These are phyloP conservation scores for Eleutherodactylus coqui DNA, from an alignment of 2,797 vertebrate genomes.

Conservation along the genomic window DNA sequence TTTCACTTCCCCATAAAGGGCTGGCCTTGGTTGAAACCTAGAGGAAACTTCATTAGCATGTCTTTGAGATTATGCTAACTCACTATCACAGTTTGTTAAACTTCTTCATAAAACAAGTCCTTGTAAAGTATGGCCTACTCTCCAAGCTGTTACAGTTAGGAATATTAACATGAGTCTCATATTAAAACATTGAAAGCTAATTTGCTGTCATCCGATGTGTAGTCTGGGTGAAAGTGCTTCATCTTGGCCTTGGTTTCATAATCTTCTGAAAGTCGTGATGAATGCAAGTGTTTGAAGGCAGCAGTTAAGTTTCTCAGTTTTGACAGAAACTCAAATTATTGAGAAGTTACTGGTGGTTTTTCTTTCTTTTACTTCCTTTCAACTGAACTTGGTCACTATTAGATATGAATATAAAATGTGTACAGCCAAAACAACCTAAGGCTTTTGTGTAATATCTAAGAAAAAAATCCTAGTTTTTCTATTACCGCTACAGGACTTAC, in stretches of 20 bases:
- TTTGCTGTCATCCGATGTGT: slow-evolving; percentile 13
- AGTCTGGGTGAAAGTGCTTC: slow-evolving; percentile 65
- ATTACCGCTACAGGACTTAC: background rate
- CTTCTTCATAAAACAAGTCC: slow-evolving; percentile 10
- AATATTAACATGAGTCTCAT: background rate
- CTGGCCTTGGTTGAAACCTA: slow-evolving; percentile 26
- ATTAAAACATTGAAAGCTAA: background rate
- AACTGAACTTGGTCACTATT: background rate
- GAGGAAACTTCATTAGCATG: slow-evolving; percentile 11
- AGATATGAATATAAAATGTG: background rate
- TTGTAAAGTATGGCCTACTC: background rate
- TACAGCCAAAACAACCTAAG: background rate
- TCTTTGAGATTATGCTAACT: slow-evolving; percentile 40
- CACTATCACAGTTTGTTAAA: slow-evolving; percentile 22
- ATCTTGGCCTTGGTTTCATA: slow-evolving; percentile 75
- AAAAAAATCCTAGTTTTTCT: background rate
- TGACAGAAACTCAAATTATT: slow-evolving; percentile 67
- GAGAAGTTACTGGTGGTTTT: slow-evolving; percentile 43
- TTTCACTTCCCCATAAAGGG: slow-evolving; percentile 40
- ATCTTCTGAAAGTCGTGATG: slow-evolving; percentile 74
- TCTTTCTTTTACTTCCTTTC: background rate
- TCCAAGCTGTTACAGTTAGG: background rate
- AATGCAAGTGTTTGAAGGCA: slow-evolving; percentile 79
- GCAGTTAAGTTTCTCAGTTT: slow-evolving; percentile 75
- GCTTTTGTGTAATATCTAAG: background rate